Conservation (phyloP, 1,140 invertebrate species). For the Rhopalosiphum maidis region DNA sequence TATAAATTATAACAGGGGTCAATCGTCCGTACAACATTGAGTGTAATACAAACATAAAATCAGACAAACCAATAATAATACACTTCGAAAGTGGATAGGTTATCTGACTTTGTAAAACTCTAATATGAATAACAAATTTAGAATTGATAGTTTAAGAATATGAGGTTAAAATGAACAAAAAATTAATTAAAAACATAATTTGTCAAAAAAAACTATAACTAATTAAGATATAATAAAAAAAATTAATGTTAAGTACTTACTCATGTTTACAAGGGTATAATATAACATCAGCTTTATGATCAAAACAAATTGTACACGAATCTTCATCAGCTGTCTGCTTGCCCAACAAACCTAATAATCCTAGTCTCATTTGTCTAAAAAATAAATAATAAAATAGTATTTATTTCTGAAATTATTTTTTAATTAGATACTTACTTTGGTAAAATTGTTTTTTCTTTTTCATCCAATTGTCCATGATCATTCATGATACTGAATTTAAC, state of each 20-base stretch:
- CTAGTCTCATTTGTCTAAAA: constrained; percentile 76
- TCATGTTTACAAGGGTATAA: constrained; percentile 82
- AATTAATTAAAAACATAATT: no score
- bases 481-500: constrained; percentile 78
- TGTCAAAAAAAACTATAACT: no score
- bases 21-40: no score
- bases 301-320: constrained; percentile 88
- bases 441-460: constrained; percentile 74
- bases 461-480: constrained; percentile 73
- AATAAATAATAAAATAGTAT: not conserved
- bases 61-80: no score
- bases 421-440: constrained; percentile 63
- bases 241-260: constrained; percentile 65
- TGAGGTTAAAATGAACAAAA: no score
- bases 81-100: no score
- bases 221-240: no score
- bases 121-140: not conserved
- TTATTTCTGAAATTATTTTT: not conserved
- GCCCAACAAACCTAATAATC: constrained; percentile 74
- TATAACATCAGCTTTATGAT: constrained; percentile 76
- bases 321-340: constrained; percentile 81
- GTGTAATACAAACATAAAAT: no score
- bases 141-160: not conserved
- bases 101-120: not conserved
- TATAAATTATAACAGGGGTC: no score